phyloP scores from a whole-genome alignment of 2,888 invertebrate species.

The Heterodera filipjevi region DNA sequence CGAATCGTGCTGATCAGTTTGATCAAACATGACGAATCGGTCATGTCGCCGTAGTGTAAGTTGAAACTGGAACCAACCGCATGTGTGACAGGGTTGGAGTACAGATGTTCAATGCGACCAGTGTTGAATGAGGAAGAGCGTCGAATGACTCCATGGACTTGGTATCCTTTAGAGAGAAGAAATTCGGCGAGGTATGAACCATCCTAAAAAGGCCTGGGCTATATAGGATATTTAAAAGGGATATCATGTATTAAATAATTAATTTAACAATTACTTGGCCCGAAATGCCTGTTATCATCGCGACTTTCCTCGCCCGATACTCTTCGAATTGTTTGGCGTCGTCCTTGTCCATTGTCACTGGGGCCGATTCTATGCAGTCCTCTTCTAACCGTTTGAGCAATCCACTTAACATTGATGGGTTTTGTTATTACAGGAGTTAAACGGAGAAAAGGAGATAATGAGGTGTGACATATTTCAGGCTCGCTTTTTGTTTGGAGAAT shows the following conservation, averaged over 20 bases:
- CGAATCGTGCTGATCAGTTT: conserved; percentile 80
- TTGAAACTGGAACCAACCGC: conserved; percentile 75
- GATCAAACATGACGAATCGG: conserved; percentile 67
- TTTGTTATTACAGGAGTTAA: neutral
- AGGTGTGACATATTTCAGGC: neutral
- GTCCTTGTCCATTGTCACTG: neutral
- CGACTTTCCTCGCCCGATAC: conserved; percentile 71
- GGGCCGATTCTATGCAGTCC: neutral
- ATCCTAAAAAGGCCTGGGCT: conserved; percentile 72
- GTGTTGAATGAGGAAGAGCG: conserved; percentile 83
- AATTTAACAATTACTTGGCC: conserved; percentile 78
- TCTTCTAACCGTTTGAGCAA: conserved; percentile 8
- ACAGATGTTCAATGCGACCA: conserved; percentile 90
- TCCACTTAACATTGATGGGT: neutral
- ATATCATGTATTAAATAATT: neutral
- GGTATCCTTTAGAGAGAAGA: conserved; percentile 84
- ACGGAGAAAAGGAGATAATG: neutral
- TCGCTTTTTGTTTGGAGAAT: conserved; percentile 1
- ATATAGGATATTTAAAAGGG: conserved; percentile 23
- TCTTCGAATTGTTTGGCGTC: conserved; percentile 48
- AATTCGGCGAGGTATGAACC: conserved; percentile 96
- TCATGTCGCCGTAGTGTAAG: conserved; percentile 94
- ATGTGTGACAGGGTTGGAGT: conserved; percentile 86
- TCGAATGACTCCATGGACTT: conserved; percentile 86
- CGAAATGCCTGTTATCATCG: conserved; percentile 92